A percentile compares a stretch with the other conserved stretches of the same genome.
These are phyloP conservation scores for Dicyrtomina minuta DNA, from an alignment of 2,888 invertebrate species.

Conservation along the genomic window DNA sequence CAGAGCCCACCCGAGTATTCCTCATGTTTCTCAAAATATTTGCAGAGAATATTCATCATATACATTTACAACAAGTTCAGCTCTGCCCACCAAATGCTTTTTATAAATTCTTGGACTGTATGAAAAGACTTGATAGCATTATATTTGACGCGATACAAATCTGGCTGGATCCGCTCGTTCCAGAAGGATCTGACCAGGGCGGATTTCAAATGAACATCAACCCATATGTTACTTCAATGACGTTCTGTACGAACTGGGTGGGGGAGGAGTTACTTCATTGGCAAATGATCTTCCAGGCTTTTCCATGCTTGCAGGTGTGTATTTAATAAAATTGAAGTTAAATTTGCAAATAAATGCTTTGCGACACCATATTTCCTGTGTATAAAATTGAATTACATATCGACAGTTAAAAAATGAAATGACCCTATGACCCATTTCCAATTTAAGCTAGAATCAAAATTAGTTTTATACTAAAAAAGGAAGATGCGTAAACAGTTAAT, in stretches of 20 bases:
- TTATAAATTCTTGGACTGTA: constrained; percentile 6
- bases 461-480: too few species aligned
- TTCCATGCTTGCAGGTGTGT: constrained; percentile 12
- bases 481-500: too few species aligned
- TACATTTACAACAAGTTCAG: constrained; percentile 13
- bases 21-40: constrained; percentile 18
- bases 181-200: neutral
- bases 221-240: neutral
- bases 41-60: constrained; percentile 10
- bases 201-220: constrained; percentile 4
- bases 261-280: constrained; percentile 18
- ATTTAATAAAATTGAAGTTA: neutral
- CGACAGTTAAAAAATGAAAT: neutral
- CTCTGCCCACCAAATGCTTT: constrained; percentile 23
- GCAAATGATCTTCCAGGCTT: constrained; percentile 18
- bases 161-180: constrained; percentile 21
- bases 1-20: constrained; percentile 19
- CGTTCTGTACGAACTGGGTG: neutral
- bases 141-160: neutral
- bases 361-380: neutral
- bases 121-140: neutral
- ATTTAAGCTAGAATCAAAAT: too few species aligned
- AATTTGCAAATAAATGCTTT: neutral
- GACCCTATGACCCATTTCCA: too few species aligned
- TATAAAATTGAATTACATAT: neutral